Percentiles rank a stretch among this genome's conserved stretches.
These are phyloP conservation scores for Tretioscincus oriximinensis DNA, from an alignment of 2,113 vertebrate species.

Conservation along the genomic window DNA sequence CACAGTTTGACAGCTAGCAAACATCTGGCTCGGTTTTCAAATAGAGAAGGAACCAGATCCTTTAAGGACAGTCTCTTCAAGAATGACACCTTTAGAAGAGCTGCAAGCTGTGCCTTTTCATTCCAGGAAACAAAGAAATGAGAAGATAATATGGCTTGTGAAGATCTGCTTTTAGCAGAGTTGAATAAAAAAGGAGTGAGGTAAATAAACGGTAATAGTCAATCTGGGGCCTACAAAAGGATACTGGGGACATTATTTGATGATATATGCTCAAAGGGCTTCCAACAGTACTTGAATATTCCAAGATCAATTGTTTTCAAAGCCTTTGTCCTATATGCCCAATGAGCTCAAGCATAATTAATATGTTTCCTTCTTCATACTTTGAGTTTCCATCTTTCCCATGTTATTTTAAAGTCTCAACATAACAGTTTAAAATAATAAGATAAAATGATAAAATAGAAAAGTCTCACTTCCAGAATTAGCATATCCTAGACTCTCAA, in stretches of 20 bases:
- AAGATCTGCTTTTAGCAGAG: background rate
- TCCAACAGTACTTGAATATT: background rate
- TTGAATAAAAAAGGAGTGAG: background rate
- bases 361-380: background rate
- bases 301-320: background rate
- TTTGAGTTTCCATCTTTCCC: background rate
- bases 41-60: background rate
- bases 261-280: background rate
- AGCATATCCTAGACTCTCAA: too few species aligned
- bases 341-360: background rate
- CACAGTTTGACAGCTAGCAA: slow-evolving; percentile 14
- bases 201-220: background rate
- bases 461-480: too few species aligned
- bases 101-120: slow-evolving; percentile 5
- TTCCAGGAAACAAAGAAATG: background rate
- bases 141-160: background rate
- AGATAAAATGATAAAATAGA: background rate
- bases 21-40: slow-evolving; percentile 9
- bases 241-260: background rate
- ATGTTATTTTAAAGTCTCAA: background rate
- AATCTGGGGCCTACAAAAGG: background rate
- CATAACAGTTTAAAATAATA: background rate
- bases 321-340: background rate
- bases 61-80: background rate
- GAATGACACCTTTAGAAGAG: slow-evolving; percentile 8